phyloP scores from a whole-genome alignment of 2,888 invertebrate species.

The Herminia tarsipennalis region DNA sequence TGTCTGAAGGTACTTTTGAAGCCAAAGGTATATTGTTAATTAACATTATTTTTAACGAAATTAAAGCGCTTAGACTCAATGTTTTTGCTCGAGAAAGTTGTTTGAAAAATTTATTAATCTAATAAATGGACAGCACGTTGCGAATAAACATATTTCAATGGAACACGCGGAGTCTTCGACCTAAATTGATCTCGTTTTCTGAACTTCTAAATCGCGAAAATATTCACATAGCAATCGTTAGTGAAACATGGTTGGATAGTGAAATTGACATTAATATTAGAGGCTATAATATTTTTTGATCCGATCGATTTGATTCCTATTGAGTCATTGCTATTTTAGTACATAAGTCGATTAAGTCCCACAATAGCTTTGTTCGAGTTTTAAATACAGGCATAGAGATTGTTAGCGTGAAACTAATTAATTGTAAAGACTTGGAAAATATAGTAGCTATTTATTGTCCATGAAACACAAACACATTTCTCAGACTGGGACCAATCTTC shows the following conservation, averaged over 20 bases:
- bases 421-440: not conserved
- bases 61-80: too few relatives aligned
- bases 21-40: too few relatives aligned
- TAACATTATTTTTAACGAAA: too few relatives aligned
- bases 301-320: not conserved
- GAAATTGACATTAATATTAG: not conserved
- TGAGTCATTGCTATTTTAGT: not conserved
- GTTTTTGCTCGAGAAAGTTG: too few relatives aligned
- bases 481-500: conserved; percentile 1
- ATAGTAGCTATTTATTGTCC: not conserved
- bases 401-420: not conserved
- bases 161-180: conserved; percentile 1
- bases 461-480: not conserved
- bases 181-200: not conserved
- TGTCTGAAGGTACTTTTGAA: not conserved
- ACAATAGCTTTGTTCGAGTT: not conserved
- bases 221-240: not conserved
- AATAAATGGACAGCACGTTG: not conserved
- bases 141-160: conserved; percentile 3
- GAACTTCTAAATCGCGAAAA: conserved; percentile 1
- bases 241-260: not conserved
- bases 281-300: not conserved
- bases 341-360: not conserved
- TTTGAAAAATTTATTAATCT: not conserved
- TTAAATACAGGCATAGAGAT: not conserved